Percentiles rank a stretch among this genome's conserved stretches.
Conservation (phyloP, 2,888 invertebrate species). For the Salpingus planirostris region DNA sequence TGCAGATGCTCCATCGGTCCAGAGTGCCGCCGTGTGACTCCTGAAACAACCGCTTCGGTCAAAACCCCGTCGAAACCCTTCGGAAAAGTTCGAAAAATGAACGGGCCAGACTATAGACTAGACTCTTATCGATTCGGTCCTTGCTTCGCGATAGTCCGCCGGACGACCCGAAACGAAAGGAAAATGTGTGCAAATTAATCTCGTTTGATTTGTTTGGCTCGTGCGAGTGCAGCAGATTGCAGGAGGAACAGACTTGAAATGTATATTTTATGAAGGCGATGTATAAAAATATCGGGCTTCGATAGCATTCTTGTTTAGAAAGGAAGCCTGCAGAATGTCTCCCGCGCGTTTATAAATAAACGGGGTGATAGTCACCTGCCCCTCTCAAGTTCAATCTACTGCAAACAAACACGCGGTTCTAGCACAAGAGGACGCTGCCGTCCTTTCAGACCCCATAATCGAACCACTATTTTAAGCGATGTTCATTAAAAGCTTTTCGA, state of each 20-base stretch:
- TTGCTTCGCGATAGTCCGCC: no score
- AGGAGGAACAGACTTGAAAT: constrained; percentile 27
- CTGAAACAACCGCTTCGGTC: constrained; percentile 23
- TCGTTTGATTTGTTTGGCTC: constrained; percentile 12
- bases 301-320: constrained; percentile 35
- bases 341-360: constrained; percentile 37
- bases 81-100: no score
- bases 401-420: constrained; percentile 29
- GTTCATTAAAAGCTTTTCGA: constrained; percentile 26
- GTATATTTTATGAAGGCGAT: constrained; percentile 33
- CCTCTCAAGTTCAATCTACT: constrained; percentile 32
- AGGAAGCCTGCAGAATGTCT: constrained; percentile 38
- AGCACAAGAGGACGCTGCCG: constrained; percentile 27
- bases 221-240: constrained; percentile 23
- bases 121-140: no score
- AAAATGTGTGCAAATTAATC: no score
- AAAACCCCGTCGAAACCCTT: constrained; percentile 3
- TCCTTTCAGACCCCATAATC: constrained; percentile 21
- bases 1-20: constrained; percentile 84
- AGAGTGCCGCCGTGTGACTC: constrained; percentile 59
- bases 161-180: no score
- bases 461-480: constrained; percentile 28
- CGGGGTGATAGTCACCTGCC: constrained; percentile 36
- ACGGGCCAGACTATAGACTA: no score
- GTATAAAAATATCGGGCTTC: constrained; percentile 37